Percentiles rank a stretch among this genome's conserved stretches.
Evolutionary conservation across 2,113 vertebrate genomes (phyloP).

Genomic region (Gopherus flavomarginatus): DNA sequence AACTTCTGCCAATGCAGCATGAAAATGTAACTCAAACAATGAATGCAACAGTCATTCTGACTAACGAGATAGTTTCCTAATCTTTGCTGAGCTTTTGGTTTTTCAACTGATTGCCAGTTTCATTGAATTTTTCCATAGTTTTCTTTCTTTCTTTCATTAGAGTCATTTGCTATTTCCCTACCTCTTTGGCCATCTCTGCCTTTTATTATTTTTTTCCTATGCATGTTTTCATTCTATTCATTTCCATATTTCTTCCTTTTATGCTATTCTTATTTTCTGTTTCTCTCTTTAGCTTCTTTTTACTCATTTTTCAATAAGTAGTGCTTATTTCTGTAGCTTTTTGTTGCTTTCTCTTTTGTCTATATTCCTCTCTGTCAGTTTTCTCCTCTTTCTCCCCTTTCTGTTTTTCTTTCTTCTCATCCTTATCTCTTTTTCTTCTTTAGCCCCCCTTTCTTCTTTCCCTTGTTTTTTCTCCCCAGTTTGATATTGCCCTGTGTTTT

Average conservation of each 20-base stretch:
- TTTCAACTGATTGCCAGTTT: background rate
- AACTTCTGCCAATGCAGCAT: fast-evolving
- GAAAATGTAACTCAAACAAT: too few species aligned
- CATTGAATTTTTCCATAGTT: too few species aligned
- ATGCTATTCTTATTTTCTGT: background rate
- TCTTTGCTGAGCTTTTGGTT: background rate
- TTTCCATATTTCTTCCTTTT: too few species aligned
- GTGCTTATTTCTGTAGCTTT: background rate
- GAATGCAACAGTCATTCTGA: background rate
- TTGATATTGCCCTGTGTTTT: constrained; percentile 40
- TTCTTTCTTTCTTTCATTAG: too few species aligned
- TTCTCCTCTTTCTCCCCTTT: background rate
- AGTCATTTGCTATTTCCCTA: too few species aligned
- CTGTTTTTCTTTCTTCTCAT: background rate
- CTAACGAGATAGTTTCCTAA: background rate
- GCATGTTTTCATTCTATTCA: background rate
- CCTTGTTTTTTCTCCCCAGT: constrained; percentile 1
- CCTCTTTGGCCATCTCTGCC: too few species aligned
- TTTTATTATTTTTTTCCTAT: background rate
- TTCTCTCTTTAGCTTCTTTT: background rate
- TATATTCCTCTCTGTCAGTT: background rate
- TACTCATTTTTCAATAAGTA: background rate
- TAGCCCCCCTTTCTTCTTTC: background rate
- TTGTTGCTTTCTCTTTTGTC: background rate
- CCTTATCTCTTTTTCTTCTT: background rate